Evolutionary conservation across 2,113 vertebrate species (phyloP).

Genomic region (Excalfactoria chinensis): DNA sequence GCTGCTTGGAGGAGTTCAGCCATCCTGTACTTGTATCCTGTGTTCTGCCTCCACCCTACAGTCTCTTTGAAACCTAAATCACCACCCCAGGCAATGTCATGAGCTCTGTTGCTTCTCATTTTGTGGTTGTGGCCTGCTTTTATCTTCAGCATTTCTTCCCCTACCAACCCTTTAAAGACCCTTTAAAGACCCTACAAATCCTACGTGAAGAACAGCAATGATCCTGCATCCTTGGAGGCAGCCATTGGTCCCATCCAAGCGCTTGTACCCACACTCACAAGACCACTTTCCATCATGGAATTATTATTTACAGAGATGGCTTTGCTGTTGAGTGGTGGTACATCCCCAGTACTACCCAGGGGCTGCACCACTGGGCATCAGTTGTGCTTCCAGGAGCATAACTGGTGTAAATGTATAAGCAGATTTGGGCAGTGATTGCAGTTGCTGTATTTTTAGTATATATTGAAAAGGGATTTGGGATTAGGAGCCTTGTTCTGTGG

Average conservation of each 20-base stretch:
- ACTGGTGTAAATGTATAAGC: neutral
- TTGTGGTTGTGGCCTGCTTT: neutral
- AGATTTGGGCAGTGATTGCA: neutral
- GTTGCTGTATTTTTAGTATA: constrained; percentile 1
- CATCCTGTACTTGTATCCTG: neutral
- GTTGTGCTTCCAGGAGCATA: rapidly evolving
- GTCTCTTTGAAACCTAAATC: neutral
- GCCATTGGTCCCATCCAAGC: neutral
- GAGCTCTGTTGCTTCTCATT: neutral
- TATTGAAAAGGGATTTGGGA: constrained; percentile 28
- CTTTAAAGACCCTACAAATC: no score
- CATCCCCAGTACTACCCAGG: neutral
- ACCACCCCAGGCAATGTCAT: rapidly evolving
- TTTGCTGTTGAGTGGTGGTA: neutral
- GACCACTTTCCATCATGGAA: neutral
- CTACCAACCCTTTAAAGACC: neutral
- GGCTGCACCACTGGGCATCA: neutral
- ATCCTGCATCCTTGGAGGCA: neutral
- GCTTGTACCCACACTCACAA: neutral
- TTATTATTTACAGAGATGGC: neutral
- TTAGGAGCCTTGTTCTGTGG: neutral
- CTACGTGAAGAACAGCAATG: neutral
- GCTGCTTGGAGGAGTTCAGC: neutral
- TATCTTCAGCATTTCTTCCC: neutral
- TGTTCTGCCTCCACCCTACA: neutral